Evolutionary conservation across 2,888 invertebrate species (phyloP).

Genomic region (Mantis religiosa): DNA sequence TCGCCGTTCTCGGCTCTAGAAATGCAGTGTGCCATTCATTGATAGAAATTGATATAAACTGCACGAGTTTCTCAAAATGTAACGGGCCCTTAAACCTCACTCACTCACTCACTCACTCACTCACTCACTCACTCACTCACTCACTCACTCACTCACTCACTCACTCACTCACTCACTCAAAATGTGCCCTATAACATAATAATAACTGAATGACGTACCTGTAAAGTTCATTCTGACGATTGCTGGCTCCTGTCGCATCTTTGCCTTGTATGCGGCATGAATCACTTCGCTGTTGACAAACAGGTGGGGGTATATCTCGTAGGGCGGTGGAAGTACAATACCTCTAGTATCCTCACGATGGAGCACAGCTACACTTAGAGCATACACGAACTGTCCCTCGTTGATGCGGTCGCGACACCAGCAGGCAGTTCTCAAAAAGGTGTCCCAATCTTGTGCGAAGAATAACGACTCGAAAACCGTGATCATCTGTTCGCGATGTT

Average conservation of each 20-base stretch:
- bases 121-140: no score
- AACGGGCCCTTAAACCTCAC: no score
- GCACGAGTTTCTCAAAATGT: no score
- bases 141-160: no score
- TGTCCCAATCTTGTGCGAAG: slow-evolving; percentile 66
- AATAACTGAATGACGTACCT: no score
- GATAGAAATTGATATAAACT: no score
- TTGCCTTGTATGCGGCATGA: slow-evolving; percentile 35
- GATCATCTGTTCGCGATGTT: slow-evolving; percentile 58
- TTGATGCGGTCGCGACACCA: slow-evolving; percentile 53
- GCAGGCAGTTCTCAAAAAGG: slow-evolving; percentile 55
- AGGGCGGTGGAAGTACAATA: slow-evolving; percentile 53
- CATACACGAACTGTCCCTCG: slow-evolving; percentile 56
- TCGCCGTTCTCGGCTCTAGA: no score
- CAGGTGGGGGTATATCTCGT: slow-evolving; percentile 50
- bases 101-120: no score
- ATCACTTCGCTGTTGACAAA: slow-evolving; percentile 40
- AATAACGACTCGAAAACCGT: slow-evolving; percentile 63
- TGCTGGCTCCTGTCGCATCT: slow-evolving; percentile 33
- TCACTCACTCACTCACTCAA: no score
- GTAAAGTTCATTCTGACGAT: slow-evolving; percentile 37
- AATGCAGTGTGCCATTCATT: no score
- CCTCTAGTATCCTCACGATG: slow-evolving; percentile 52
- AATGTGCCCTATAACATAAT: no score
- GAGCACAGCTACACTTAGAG: slow-evolving; percentile 51